These are phyloP conservation scores for Eurytoma adleriae DNA, from an alignment of 2,888 invertebrate species.

Conservation along the genomic window DNA sequence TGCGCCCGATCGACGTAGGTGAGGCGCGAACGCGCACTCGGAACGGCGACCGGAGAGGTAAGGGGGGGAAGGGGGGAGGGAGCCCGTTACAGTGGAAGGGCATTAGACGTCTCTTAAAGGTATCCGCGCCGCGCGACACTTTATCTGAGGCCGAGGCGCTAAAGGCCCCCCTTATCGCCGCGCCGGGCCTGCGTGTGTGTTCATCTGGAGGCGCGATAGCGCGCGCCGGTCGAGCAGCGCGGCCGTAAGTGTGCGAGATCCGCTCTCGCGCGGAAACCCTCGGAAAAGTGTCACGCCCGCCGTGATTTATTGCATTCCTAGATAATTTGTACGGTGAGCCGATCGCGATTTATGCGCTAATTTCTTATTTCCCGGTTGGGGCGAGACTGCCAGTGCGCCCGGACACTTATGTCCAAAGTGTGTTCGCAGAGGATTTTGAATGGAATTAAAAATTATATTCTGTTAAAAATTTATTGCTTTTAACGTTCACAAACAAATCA, in stretches of 20 bases:
- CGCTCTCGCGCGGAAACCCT: background rate
- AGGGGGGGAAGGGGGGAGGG: background rate
- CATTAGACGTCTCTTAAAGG: constrained; percentile 23
- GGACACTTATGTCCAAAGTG: too few relatives aligned
- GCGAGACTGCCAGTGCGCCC: too few relatives aligned
- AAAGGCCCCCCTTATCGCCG: constrained; percentile 14
- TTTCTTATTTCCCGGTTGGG: too few relatives aligned
- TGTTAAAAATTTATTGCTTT: too few relatives aligned
- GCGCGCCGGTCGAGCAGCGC: too few relatives aligned
- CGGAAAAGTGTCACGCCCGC: constrained; percentile 28
- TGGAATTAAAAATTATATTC: too few relatives aligned
- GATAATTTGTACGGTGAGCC: constrained; percentile 27
- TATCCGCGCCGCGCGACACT: constrained; percentile 23
- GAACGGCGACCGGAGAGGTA: background rate
- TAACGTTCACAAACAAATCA: too few relatives aligned
- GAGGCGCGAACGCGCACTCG: background rate
- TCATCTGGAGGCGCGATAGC: background rate
- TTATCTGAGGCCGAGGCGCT: constrained; percentile 35
- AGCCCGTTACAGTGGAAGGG: constrained; percentile 29
- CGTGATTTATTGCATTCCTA: constrained; percentile 47
- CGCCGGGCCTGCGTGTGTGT: background rate
- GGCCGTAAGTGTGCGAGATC: background rate
- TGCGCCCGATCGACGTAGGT: background rate
- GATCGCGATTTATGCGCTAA: too few relatives aligned
- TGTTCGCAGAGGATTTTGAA: too few relatives aligned